Conservation (phyloP, 2,888 invertebrate genomes). For the Eupithecia subfuscata region DNA sequence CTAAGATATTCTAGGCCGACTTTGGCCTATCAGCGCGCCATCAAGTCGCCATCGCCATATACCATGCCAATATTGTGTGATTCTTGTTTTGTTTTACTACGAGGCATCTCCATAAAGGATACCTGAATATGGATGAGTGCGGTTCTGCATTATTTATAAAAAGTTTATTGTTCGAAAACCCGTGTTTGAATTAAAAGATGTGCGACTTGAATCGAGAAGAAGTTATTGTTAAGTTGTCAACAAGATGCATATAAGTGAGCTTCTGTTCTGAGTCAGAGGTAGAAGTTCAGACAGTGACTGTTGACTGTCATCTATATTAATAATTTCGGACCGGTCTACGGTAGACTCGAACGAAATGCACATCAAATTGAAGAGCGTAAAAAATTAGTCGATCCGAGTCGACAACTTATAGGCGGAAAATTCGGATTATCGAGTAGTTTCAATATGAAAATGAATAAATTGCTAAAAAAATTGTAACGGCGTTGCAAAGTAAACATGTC, state of each 20-base stretch:
- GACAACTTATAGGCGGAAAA: too few relatives aligned
- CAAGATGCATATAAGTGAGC: background rate
- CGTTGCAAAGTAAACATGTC: too few relatives aligned
- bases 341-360: too few relatives aligned
- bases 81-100: background rate
- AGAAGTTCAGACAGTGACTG: background rate
- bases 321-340: too few relatives aligned
- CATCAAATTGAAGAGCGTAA: too few relatives aligned
- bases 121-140: slow-evolving; percentile 34
- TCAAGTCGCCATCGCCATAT: background rate
- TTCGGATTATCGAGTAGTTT: too few relatives aligned
- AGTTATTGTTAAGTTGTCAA: background rate
- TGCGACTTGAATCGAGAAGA: slow-evolving; percentile 22
- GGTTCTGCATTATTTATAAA: slow-evolving; percentile 35
- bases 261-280: background rate
- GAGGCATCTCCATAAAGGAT: background rate
- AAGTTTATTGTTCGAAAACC: slow-evolving; percentile 35
- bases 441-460: too few relatives aligned
- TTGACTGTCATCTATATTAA: background rate
- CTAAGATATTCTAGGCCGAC: background rate
- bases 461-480: too few relatives aligned
- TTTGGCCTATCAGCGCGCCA: background rate
- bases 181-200: slow-evolving; percentile 19
- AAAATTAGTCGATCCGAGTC: too few relatives aligned
- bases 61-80: background rate